A percentile compares a stretch with the other conserved stretches of the same genome.
Evolutionary conservation across 2,113 vertebrate genomes (phyloP).

Genomic region (Sphyrna mokarran): DNA sequence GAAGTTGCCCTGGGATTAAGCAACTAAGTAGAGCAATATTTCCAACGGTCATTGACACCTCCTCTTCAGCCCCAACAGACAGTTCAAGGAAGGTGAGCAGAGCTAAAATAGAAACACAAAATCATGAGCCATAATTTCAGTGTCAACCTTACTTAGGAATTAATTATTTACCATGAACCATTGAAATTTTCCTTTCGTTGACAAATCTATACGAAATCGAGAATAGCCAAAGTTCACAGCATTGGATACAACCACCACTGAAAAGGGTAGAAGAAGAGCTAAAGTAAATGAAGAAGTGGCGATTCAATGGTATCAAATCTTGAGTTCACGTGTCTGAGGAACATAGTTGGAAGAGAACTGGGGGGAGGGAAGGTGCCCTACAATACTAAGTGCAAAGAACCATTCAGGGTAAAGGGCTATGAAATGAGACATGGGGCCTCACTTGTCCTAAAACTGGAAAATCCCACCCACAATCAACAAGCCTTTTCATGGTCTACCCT

Average conservation of each 20-base stretch:
- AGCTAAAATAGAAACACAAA: conserved; percentile 8
- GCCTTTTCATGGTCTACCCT: too few relatives aligned
- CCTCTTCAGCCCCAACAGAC: not conserved
- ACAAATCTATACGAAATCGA: not conserved
- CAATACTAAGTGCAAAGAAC: not conserved
- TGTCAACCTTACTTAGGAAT: too few relatives aligned
- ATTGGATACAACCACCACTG: not conserved
- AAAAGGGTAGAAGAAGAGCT: not conserved
- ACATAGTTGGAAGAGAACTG: not conserved
- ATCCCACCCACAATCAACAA: too few relatives aligned
- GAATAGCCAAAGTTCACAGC: too few relatives aligned
- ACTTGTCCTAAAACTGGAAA: too few relatives aligned
- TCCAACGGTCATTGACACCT: not conserved
- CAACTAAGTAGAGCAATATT: not conserved
- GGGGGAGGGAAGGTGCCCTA: not conserved
- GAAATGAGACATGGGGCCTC: not conserved
- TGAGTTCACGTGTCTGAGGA: not conserved
- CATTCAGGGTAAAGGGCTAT: not conserved
- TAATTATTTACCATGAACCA: not conserved
- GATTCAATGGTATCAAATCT: not conserved
- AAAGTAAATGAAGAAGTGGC: too few relatives aligned
- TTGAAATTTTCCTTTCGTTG: not conserved
- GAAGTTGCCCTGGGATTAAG: not conserved
- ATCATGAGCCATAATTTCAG: not conserved
- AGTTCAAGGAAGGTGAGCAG: not conserved